Evolutionary conservation across 2,113 vertebrate genomes (phyloP).

Genomic region (Macroglossus sobrinus): DNA sequence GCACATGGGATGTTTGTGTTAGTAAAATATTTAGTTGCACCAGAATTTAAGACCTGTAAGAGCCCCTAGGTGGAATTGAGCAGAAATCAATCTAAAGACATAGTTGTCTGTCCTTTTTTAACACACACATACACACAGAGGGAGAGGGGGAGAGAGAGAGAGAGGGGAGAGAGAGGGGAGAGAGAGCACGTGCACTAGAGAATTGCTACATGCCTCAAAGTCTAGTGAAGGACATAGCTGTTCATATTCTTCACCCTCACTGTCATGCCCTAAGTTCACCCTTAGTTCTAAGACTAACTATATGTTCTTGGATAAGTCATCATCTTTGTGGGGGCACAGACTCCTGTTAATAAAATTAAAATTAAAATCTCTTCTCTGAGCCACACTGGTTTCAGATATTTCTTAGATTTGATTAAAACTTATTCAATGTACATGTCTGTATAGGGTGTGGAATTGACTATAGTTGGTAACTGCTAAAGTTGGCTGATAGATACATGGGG

Average conservation of each 20-base stretch:
- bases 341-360: neutral
- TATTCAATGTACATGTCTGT: neutral
- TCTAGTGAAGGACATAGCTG: neutral
- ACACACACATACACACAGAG: neutral
- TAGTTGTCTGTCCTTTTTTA: neutral
- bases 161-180: too few relatives aligned
- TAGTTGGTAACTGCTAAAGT: neutral
- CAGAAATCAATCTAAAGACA: conserved; percentile 5
- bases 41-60: neutral
- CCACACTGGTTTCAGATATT: neutral
- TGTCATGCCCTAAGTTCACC: neutral
- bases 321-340: neutral
- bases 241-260: neutral
- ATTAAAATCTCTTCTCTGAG: neutral
- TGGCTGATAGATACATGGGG: neutral
- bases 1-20: neutral
- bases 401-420: neutral
- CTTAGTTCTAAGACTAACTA: neutral
- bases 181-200: neutral
- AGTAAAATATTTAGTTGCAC: neutral
- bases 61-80: neutral
- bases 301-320: neutral
- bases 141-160: too few relatives aligned
- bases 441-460: neutral
- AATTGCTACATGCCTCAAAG: neutral